Evolutionary conservation across 2,113 vertebrate species (phyloP), one percentile per base, ranked within the genome.

Genomic region (Pelusios castaneus): DNA sequence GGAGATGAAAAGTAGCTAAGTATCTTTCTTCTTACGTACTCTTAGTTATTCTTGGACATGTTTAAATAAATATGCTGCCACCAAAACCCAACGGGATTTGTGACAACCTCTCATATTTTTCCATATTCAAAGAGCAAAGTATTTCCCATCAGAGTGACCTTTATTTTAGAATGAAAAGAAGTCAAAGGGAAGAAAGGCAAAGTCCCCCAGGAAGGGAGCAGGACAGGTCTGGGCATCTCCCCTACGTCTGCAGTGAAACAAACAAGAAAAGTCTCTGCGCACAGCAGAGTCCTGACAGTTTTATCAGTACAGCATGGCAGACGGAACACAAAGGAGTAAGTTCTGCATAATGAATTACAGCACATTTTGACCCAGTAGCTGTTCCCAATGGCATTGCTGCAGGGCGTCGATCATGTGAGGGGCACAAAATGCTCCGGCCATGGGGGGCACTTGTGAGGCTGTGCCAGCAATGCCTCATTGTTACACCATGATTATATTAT

Each of bases 21-120:
- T 94, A 95, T 93, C 89, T 96, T 88, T 63, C 89, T 88, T 81
- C 85, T 93, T 95, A 90, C 92, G 84, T 6, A 38, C 80, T 92
- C n/a, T 84, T 85, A 52, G 89, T 91, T 97, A 93, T 95, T 97
- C 96, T 86, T 97, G 94, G 93, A 95, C 87, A 87, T n/a, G 22
- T 96, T 94, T 58, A 95, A 95, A 90, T 89, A 95, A 91, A 96
- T 92, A 81, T 31, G 90, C 95, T 90, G 95, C 95, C 31, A 63
- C 81, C 85, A 91, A 80, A 91, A 79, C 58, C 83, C 21, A 10
- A 7, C 92, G 78, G 91, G 93, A 94, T 93, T 91, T 56, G 60
- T 51, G 54, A 49, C 13, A 4, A 92, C 60, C 21, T 29, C 13
- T 87, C 60, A 41, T 29, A 55, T 41, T 78, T 87, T 88, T 80